Evolutionary conservation across 2,113 vertebrate genomes (phyloP).

Genomic region (Podiceps cristatus): DNA sequence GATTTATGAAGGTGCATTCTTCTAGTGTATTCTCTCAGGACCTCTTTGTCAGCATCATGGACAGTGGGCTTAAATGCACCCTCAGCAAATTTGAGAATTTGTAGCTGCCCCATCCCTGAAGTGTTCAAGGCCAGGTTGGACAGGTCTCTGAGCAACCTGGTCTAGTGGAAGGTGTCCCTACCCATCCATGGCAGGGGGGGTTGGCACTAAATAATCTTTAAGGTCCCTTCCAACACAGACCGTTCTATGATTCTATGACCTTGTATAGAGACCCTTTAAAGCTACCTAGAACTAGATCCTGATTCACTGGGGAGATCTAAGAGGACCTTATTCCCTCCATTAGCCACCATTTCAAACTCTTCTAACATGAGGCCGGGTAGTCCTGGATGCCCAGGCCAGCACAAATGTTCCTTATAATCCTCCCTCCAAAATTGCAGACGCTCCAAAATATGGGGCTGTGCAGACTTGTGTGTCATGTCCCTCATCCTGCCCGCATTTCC

Average conservation of each 20-base stretch:
- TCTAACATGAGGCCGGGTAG: neutral
- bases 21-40: neutral
- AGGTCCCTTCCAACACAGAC: no score
- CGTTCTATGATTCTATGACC: neutral
- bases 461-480: fast-evolving
- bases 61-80: no score
- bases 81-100: no score
- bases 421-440: neutral
- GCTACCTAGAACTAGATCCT: neutral
- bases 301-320: neutral
- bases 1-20: neutral
- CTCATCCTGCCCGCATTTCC: neutral
- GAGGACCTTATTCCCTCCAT: fast-evolving
- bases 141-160: no score
- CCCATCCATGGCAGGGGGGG: no score
- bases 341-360: neutral
- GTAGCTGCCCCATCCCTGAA: no score
- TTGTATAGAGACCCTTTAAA: neutral
- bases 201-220: no score
- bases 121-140: no score
- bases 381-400: neutral
- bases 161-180: no score
- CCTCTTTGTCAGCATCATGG: no score
- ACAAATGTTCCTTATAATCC: neutral
- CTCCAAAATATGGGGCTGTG: neutral